Evolutionary conservation across 2,113 vertebrate genomes (phyloP).

Genomic region (Cochlearius cochlearius): DNA sequence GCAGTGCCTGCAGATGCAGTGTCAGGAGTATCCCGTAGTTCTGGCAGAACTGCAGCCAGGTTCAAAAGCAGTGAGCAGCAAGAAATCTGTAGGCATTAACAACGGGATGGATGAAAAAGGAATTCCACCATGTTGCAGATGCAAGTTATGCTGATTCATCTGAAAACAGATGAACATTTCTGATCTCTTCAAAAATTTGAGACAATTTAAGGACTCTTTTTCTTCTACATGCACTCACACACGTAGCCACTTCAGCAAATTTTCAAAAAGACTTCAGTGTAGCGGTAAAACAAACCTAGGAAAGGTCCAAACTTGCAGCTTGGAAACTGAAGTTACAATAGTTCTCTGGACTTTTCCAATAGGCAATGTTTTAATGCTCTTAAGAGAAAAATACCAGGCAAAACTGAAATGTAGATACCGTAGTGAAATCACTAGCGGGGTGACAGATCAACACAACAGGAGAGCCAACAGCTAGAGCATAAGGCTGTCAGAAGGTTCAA

Average conservation of each 20-base stretch:
- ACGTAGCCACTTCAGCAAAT: neutral
- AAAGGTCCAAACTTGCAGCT: neutral
- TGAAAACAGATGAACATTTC: neutral
- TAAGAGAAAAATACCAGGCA: neutral
- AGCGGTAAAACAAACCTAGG: neutral
- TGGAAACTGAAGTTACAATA: neutral
- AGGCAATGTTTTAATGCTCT: neutral
- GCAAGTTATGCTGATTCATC: neutral
- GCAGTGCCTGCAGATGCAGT: neutral
- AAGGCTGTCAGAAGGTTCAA: neutral
- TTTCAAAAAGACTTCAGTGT: neutral
- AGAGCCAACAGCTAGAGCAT: neutral
- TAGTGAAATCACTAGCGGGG: neutral
- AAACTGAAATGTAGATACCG: neutral
- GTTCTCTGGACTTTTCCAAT: neutral
- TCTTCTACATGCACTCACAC: neutral
- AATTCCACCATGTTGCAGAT: neutral
- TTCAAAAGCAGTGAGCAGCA: neutral
- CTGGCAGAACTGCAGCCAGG: neutral
- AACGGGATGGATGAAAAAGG: neutral
- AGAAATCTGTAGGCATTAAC: neutral
- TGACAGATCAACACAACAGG: neutral
- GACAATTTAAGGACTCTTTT: neutral
- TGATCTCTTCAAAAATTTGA: neutral
- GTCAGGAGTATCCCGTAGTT: neutral